Percentiles rank a stretch among this genome's conserved stretches.
Conservation (phyloP, 1,140 invertebrate species). For the Cotesia chilonis region DNA sequence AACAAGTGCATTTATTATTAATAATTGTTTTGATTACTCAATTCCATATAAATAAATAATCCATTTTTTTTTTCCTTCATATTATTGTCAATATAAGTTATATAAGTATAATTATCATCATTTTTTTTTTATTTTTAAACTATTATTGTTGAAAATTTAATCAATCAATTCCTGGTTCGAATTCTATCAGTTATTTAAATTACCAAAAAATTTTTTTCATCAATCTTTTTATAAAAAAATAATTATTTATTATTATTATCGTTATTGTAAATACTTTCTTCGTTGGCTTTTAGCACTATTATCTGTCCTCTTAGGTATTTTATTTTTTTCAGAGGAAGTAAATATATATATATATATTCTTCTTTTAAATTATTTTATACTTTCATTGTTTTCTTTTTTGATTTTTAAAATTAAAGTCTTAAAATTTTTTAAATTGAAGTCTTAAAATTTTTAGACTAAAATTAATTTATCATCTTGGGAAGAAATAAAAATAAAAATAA, state of each 20-base stretch:
- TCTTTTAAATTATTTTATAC: neutral
- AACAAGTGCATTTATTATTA: conserved; percentile 30
- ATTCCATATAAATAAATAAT: conserved; percentile 6
- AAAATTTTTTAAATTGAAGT: no score
- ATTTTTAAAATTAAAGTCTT: no score
- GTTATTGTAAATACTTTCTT: conserved; percentile 38
- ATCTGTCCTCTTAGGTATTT: conserved; percentile 51
- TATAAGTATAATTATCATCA: no score
- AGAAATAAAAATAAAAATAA: no score
- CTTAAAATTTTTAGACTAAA: no score
- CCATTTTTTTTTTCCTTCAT: neutral
- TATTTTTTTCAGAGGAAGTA: conserved; percentile 5
- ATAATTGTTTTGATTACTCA: conserved; percentile 4
- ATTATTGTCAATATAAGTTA: no score
- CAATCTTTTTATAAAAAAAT: conserved; percentile 27
- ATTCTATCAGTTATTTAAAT: no score
- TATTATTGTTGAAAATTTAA: conserved; percentile 29
- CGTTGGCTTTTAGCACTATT: conserved; percentile 44
- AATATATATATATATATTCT: neutral
- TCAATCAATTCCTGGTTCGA: neutral
- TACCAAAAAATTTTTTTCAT: conserved; percentile 3
- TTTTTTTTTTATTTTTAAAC: no score
- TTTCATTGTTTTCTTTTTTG: conserved; percentile 1
- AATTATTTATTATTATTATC: conserved; percentile 34
- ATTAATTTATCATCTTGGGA: no score